Conservation (phyloP, 2,797 vertebrate genomes). For the Zonotrichia albicollis region DNA sequence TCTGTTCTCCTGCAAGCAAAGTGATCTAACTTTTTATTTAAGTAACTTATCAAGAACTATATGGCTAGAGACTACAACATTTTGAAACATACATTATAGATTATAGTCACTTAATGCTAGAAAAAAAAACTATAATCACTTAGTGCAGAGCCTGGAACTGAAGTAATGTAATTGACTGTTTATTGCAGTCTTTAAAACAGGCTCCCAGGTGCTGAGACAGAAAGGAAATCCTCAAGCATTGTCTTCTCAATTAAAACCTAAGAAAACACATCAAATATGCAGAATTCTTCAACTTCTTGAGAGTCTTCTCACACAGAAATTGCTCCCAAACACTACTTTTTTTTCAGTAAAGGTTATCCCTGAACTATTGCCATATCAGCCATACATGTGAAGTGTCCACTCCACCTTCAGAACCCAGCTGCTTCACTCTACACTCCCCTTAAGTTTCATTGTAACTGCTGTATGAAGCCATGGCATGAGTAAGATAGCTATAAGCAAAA, state of each 20-base stretch:
- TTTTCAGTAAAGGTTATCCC: background rate
- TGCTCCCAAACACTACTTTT: background rate
- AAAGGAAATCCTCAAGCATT: background rate
- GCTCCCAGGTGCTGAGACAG: background rate
- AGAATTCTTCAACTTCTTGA: background rate
- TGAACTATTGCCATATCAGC: background rate
- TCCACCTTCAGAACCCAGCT: background rate
- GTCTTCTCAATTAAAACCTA: background rate
- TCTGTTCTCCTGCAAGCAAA: background rate
- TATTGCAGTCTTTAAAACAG: background rate
- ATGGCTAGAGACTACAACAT: background rate
- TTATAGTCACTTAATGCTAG: background rate
- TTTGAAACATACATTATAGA: background rate
- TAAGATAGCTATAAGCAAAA: background rate
- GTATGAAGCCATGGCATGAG: background rate
- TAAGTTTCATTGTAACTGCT: background rate
- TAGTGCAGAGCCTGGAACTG: background rate
- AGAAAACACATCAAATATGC: background rate
- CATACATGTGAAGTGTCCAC: background rate
- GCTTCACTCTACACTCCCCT: background rate
- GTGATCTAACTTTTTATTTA: background rate
- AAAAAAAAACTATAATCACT: background rate
- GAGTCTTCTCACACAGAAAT: background rate
- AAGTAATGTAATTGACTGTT: background rate
- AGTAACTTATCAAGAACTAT: background rate